A percentile compares a stretch with the other conserved stretches of the same genome.
phyloP scores from a whole-genome alignment of 1,140 invertebrate species.

The Carposina sasakii region DNA sequence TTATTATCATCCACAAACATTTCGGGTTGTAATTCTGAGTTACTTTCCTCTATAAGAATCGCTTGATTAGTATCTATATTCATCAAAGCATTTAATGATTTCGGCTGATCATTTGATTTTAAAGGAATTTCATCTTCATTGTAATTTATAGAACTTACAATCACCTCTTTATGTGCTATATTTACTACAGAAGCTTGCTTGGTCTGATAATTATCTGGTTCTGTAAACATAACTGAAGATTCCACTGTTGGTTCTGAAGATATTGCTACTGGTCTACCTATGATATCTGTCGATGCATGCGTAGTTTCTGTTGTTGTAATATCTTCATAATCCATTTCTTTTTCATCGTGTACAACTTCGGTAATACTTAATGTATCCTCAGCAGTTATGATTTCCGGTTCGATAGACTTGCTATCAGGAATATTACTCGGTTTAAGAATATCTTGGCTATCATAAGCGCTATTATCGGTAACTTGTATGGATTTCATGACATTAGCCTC shows the following conservation, averaged over 20 bases:
- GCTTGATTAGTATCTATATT: conserved; percentile 42
- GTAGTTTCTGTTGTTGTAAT: conserved; percentile 18
- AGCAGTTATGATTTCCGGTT: conserved; percentile 31
- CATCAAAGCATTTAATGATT: conserved; percentile 22
- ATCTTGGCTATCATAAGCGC: conserved; percentile 45
- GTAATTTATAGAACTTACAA: conserved; percentile 38
- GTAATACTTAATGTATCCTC: conserved; percentile 38
- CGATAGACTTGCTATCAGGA: conserved; percentile 36
- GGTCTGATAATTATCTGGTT: conserved; percentile 13
- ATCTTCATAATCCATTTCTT: conserved; percentile 40
- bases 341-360: conserved; percentile 48
- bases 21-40: conserved; percentile 31
- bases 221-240: conserved; percentile 29
- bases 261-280: conserved; percentile 41
- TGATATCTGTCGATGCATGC: conserved; percentile 31
- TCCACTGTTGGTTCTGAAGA: conserved; percentile 40
- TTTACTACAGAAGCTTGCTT: conserved; percentile 43
- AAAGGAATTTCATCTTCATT: conserved; percentile 51
- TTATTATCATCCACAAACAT: conserved; percentile 18
- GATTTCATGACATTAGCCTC: conserved; percentile 31
- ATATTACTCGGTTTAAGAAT: conserved; percentile 22
- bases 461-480: conserved; percentile 43
- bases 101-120: conserved; percentile 16
- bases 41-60: conserved; percentile 39
- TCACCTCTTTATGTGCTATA: conserved; percentile 40